Conservation (phyloP, 2,113 vertebrate genomes). For the Marmota flaviventris region DNA sequence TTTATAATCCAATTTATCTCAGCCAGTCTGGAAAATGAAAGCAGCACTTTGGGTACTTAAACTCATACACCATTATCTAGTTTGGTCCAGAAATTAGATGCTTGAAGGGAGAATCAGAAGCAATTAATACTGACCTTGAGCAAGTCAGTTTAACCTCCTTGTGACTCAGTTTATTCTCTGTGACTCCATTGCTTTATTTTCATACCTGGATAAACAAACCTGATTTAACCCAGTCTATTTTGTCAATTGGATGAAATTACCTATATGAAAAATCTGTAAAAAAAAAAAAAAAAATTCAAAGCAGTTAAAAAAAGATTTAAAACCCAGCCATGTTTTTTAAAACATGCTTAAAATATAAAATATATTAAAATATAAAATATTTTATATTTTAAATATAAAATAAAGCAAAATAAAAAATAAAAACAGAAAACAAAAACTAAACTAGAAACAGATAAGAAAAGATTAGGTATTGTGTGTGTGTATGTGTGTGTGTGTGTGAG, state of each 20-base stretch:
- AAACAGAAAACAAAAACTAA: neutral
- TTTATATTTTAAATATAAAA: no score
- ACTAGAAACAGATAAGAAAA: neutral
- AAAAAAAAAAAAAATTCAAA: neutral
- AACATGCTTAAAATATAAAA: neutral
- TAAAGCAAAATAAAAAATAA: no score
- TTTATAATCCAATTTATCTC: neutral
- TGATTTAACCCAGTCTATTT: neutral
- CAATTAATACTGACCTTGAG: neutral
- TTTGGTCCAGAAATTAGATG: neutral
- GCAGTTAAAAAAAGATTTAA: neutral
- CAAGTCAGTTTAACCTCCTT: neutral
- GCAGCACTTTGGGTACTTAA: neutral
- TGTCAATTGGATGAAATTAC: neutral
- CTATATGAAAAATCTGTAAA: neutral
- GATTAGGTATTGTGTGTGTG: neutral
- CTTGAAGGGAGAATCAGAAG: neutral
- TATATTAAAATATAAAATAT: neutral
- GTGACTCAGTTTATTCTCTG: neutral
- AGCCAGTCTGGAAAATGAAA: constrained; percentile 30
- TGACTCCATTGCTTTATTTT: neutral
- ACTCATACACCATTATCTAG: neutral
- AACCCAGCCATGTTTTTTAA: neutral
- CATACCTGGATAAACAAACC: neutral
- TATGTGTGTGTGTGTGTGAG: neutral